Percentiles rank a stretch among this genome's conserved stretches.
Conservation (phyloP, 2,888 invertebrate species). For the Alcis repandata region DNA sequence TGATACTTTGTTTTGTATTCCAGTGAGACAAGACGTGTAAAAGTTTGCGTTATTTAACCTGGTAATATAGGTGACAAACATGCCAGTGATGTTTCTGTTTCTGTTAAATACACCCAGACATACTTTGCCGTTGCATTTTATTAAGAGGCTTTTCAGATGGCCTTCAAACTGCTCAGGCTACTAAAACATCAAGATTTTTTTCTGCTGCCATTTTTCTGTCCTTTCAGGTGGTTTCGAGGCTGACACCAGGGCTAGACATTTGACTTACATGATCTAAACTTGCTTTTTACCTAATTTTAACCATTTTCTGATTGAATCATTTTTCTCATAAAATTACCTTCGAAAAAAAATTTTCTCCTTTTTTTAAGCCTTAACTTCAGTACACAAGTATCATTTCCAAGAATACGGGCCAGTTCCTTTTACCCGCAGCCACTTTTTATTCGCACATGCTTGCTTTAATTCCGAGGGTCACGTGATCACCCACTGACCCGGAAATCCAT, state of each 20-base stretch:
- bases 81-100: background rate
- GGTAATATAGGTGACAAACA: background rate
- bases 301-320: too few relatives aligned
- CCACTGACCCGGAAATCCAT: constrained; percentile 63
- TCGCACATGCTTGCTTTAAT: constrained; percentile 53
- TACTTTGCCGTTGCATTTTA: too few relatives aligned
- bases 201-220: too few relatives aligned
- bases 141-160: too few relatives aligned
- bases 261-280: too few relatives aligned
- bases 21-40: background rate
- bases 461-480: constrained; percentile 58
- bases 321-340: too few relatives aligned
- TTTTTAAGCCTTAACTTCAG: background rate
- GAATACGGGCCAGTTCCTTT: constrained; percentile 15
- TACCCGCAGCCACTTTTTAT: constrained; percentile 27
- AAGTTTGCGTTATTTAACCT: background rate
- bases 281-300: too few relatives aligned
- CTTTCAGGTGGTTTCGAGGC: too few relatives aligned
- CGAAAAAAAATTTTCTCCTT: background rate
- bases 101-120: too few relatives aligned
- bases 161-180: too few relatives aligned
- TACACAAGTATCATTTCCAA: constrained; percentile 4
- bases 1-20: constrained; percentile 5
- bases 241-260: too few relatives aligned
- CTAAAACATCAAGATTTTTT: too few relatives aligned